Evolutionary conservation across 92 coral and sea anemone species (phyloP).

Genomic region (Porites divaricata): DNA sequence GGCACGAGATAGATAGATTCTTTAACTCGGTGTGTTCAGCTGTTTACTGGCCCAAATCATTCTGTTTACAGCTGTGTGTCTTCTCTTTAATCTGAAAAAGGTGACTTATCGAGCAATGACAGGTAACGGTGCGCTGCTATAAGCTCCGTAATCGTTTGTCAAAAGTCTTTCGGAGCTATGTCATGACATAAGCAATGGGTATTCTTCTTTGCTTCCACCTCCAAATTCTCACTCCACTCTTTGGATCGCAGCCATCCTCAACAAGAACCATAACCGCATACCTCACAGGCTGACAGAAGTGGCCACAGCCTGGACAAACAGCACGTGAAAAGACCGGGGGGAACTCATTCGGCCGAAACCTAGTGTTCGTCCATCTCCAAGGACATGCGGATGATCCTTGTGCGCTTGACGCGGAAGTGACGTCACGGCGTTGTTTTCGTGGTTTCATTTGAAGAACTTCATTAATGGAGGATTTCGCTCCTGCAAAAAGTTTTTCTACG

Average conservation of each 20-base stretch:
- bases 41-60: no score
- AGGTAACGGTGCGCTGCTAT: no score
- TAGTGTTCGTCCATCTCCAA: constrained; percentile 26
- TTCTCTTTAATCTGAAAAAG: no score
- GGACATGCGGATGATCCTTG: constrained; percentile 24
- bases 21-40: no score
- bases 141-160: background rate
- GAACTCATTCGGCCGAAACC: constrained; percentile 3
- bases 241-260: constrained; percentile 20
- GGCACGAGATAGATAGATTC: no score
- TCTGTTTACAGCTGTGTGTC: no score
- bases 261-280: constrained; percentile 15
- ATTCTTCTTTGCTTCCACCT: constrained; percentile 34
- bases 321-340: constrained; percentile 2
- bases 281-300: constrained; percentile 9
- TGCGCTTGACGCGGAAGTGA: background rate
- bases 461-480: background rate
- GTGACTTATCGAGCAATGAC: no score
- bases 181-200: constrained; percentile 33
- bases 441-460: background rate
- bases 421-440: constrained; percentile 9
- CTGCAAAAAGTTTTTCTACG: constrained; percentile 17
- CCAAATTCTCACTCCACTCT: constrained; percentile 48
- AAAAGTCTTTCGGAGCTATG: no score
- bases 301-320: constrained; percentile 11